Percentiles rank a stretch among this genome's conserved stretches.
phyloP scores from a whole-genome alignment of 2,113 vertebrate genomes.

The Hystrix cristata region DNA sequence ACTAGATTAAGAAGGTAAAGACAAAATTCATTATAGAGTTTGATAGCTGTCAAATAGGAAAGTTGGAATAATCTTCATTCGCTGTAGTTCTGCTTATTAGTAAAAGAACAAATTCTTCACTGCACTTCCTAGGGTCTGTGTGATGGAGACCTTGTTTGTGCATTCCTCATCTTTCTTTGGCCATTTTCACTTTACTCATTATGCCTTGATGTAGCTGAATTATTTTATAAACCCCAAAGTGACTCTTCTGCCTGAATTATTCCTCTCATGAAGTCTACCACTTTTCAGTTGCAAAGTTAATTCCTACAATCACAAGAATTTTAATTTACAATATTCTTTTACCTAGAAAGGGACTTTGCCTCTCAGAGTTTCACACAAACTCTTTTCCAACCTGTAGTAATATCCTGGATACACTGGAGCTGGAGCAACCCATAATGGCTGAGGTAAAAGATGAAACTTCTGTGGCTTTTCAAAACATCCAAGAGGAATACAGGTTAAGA shows the following conservation, averaged over 20 bases:
- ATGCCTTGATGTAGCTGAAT: neutral
- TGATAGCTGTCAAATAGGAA: neutral
- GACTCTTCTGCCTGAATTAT: neutral
- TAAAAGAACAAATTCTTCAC: neutral
- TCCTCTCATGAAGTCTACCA: neutral
- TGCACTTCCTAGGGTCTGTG: neutral
- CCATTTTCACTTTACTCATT: neutral
- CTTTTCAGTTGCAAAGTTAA: neutral
- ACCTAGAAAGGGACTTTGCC: neutral
- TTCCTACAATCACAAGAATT: neutral
- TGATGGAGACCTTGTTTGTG: no score
- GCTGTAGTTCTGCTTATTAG: neutral
- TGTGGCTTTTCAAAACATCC: neutral
- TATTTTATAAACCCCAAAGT: neutral
- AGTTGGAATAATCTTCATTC: neutral
- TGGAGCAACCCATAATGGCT: neutral
- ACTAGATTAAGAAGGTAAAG: neutral
- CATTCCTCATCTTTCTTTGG: neutral
- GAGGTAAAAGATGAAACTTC: neutral
- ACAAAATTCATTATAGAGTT: neutral
- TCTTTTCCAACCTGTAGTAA: neutral
- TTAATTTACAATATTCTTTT: neutral
- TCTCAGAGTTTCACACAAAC: neutral
- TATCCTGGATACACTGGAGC: neutral
- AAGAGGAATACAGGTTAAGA: neutral